Evolutionary conservation across 2,888 invertebrate genomes (phyloP).

Genomic region (Thymelicus lineola): DNA sequence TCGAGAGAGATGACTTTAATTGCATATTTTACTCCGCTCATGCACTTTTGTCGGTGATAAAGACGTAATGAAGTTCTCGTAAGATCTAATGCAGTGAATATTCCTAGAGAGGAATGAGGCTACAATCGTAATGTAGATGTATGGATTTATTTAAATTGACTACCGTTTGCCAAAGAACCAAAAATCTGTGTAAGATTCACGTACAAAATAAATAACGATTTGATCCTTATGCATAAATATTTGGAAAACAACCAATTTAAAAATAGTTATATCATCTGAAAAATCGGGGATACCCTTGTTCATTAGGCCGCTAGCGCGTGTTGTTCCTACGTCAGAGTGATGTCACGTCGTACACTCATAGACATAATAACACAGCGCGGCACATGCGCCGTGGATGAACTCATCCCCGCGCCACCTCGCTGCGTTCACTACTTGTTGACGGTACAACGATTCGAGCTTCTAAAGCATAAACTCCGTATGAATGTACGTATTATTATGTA

Average conservation of each 20-base stretch:
- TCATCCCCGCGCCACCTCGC: conserved; percentile 57
- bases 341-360: conserved; percentile 78
- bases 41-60: not conserved
- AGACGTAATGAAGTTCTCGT: not conserved
- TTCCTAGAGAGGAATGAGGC: too few relatives aligned
- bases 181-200: not conserved
- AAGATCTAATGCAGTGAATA: too few relatives aligned
- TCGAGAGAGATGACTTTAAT: not conserved
- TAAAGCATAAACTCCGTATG: conserved; percentile 13
- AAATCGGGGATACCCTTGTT: conserved; percentile 78
- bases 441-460: conserved; percentile 16
- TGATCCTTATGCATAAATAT: conserved; percentile 3
- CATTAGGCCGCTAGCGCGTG: conserved; percentile 57
- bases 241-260: conserved; percentile 32
- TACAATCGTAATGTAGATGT: not conserved
- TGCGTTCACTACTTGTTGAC: conserved; percentile 54
- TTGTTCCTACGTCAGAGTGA: conserved; percentile 76
- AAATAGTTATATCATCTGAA: conserved; percentile 39
- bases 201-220: not conserved
- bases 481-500: not conserved
- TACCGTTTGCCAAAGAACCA: not conserved
- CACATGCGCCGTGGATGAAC: conserved; percentile 81
- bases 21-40: not conserved
- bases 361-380: conserved; percentile 64
- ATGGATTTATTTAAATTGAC: not conserved